Evolutionary conservation across 2,797 vertebrate species (phyloP).

Genomic region (Gymnodraco acuticeps): DNA sequence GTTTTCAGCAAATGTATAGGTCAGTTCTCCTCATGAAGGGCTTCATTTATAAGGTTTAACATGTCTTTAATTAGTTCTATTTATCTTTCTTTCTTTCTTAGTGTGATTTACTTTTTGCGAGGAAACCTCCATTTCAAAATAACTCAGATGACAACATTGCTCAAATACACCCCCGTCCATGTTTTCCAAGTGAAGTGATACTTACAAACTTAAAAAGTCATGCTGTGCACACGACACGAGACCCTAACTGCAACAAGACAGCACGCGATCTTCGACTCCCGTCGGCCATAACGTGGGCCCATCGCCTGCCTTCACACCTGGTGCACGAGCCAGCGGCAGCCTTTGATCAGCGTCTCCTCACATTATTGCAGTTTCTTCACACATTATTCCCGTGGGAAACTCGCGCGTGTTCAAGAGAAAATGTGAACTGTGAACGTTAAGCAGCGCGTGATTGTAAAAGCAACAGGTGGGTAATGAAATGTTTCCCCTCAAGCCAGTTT

Average conservation of each 20-base stretch:
- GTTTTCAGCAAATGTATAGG: not conserved
- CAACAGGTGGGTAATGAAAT: conserved; percentile 40
- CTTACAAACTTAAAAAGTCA: not conserved
- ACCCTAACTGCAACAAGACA: not conserved
- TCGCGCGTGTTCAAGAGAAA: not conserved
- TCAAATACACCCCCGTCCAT: not conserved
- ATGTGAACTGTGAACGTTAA: not conserved
- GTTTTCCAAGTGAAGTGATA: not conserved
- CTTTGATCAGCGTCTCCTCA: not conserved
- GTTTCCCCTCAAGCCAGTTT: not conserved
- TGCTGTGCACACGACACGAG: conserved; percentile 4
- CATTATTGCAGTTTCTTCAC: not conserved
- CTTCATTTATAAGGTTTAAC: not conserved
- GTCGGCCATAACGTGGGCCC: conserved; percentile 1
- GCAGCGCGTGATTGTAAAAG: not conserved
- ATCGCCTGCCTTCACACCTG: conserved; percentile 26
- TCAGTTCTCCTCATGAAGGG: not conserved
- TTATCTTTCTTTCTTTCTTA: not conserved
- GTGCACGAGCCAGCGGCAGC: not conserved
- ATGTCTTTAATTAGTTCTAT: no score
- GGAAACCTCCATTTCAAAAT: not conserved
- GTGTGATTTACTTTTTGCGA: not conserved
- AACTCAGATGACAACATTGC: not conserved
- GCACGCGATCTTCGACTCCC: conserved; percentile 13
- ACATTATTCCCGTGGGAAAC: not conserved